Conservation (phyloP, 2,113 vertebrate genomes). For the Lophura nycthemera region DNA sequence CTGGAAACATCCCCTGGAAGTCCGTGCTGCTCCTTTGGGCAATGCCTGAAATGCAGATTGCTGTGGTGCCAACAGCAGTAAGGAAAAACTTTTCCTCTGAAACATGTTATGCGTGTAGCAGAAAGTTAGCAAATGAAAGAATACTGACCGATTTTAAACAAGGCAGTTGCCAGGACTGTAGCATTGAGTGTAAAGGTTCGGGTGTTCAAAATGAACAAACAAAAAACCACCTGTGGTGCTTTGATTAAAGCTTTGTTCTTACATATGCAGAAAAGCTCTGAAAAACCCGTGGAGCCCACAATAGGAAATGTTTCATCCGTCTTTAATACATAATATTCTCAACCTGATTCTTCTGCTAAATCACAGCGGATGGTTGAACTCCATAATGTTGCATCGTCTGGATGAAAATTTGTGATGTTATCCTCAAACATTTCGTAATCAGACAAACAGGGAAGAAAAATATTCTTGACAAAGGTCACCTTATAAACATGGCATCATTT, state of each 20-base stretch:
- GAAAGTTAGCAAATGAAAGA: conserved; percentile 11
- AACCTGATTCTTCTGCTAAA: not conserved
- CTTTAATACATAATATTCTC: not conserved
- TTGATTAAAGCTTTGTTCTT: not conserved
- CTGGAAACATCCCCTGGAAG: not conserved
- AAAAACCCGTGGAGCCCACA: not conserved
- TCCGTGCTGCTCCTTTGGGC: not conserved
- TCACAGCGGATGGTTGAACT: not conserved
- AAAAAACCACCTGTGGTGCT: not conserved
- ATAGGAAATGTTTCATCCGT: not conserved
- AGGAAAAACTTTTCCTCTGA: not conserved
- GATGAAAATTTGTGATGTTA: not conserved
- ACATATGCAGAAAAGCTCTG: not conserved
- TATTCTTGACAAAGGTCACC: not conserved
- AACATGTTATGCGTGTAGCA: not conserved
- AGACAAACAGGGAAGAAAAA: not conserved
- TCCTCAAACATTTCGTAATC: not conserved
- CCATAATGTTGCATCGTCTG: not conserved
- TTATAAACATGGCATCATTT: not conserved
- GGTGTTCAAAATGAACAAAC: not conserved
- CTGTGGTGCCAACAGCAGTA: not conserved
- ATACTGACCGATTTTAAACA: not conserved
- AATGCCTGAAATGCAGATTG: not conserved
- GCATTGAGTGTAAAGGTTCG: not conserved
- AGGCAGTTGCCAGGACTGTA: not conserved